Evolutionary conservation across 2,113 vertebrate species (phyloP).

Genomic region (Psilopogon haemacephalus): DNA sequence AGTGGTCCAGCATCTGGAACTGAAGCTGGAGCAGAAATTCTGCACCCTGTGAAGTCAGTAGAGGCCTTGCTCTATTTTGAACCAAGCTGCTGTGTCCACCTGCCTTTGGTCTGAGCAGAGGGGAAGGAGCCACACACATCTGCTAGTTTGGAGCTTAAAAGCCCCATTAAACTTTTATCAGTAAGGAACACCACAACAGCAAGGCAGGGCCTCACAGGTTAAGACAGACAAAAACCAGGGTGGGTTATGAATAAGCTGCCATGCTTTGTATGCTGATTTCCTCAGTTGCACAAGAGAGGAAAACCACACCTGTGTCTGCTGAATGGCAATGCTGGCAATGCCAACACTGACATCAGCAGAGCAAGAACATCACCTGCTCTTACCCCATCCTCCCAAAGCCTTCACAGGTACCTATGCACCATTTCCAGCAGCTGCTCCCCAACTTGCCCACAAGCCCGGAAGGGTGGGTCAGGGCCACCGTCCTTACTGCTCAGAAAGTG

Average conservation of each 20-base stretch:
- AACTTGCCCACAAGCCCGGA: fast-evolving
- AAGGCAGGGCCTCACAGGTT: neutral
- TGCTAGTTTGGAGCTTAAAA: neutral
- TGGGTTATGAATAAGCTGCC: neutral
- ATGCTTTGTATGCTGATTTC: neutral
- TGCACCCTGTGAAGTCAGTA: neutral
- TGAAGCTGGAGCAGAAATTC: neutral
- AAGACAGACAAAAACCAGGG: neutral
- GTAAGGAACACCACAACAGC: neutral
- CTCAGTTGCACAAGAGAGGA: neutral
- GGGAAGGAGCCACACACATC: neutral
- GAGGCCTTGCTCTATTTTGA: neutral
- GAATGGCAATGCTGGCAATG: neutral
- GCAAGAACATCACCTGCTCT: neutral
- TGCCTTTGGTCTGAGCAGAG: neutral
- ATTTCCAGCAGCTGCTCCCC: neutral
- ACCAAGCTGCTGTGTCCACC: neutral
- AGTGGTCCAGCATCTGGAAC: neutral
- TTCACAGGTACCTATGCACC: fast-evolving
- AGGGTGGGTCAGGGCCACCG: neutral
- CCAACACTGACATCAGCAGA: neutral
- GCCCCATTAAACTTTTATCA: neutral
- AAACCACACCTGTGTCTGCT: neutral
- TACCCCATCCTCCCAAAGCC: neutral
- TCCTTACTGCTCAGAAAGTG: fast-evolving